Conservation (phyloP, 1,140 invertebrate genomes). For the Drosophila gunungcola region DNA sequence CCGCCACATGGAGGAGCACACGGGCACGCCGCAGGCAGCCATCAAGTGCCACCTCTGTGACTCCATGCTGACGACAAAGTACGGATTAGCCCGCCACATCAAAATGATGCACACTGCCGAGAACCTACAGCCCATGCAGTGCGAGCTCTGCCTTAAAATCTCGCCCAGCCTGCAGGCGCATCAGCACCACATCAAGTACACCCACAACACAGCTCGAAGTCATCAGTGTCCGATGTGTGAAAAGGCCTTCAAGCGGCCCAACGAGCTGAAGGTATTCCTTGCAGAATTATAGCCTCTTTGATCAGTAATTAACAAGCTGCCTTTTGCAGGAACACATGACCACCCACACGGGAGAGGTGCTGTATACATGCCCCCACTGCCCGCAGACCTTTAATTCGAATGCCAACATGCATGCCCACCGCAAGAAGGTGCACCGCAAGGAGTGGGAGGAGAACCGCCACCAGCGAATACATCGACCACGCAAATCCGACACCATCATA, state of each 20-base stretch:
- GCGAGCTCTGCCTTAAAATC: constrained; percentile 66
- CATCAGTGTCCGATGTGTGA: constrained; percentile 75
- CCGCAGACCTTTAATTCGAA: constrained; percentile 79
- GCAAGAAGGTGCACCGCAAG: constrained; percentile 76
- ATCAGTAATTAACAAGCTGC: background rate
- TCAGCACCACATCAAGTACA: constrained; percentile 68
- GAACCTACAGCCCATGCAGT: constrained; percentile 64
- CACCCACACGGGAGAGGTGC: constrained; percentile 73
- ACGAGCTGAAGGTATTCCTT: constrained; percentile 51
- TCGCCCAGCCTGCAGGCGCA: constrained; percentile 69
- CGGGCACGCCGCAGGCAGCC: constrained; percentile 32
- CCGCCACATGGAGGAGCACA: constrained; percentile 73
- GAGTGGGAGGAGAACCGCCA: constrained; percentile 73
- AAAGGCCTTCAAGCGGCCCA: constrained; percentile 72
- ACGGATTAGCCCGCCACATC: constrained; percentile 69
- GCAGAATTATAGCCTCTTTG: too few relatives aligned
- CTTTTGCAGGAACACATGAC: constrained; percentile 73
- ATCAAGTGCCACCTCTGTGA: constrained; percentile 74
- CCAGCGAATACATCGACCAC: constrained; percentile 22
- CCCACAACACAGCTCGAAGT: constrained; percentile 58
- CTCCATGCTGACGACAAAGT: constrained; percentile 67
- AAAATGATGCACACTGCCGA: constrained; percentile 75
- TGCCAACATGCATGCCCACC: constrained; percentile 81
- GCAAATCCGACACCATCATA: constrained; percentile 59
- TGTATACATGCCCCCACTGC: constrained; percentile 81